Base-by-base conservation (phyloP, 2,113 vertebrate genomes). In the Cebus imitator region DNA sequence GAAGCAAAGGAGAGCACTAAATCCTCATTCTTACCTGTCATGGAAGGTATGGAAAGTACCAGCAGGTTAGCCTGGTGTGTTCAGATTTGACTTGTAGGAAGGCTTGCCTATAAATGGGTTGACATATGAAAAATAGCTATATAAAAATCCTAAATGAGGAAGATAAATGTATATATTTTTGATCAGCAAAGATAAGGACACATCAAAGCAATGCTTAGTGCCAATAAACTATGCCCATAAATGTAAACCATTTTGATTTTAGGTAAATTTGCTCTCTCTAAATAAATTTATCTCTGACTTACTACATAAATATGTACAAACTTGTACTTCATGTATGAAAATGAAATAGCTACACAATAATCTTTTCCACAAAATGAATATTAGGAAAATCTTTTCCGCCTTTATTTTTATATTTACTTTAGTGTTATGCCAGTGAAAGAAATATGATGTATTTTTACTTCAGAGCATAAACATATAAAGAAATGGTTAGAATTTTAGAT, bases 251-350 rank as follows among this genome's bases (percentile, higher is more conserved):
- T 82, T 90, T 75, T 87, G 57, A 94, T 93, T 94, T 88, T 50
- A 91, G 73, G 88, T 91, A 91, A 94, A 91, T 88, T 91, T 64
- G 68, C 57, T 48, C 92, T 85, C 50, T 91, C 81, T 40, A 88
- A 95, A 87, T 81, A 94, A 92, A 87, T 95, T 86, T 75, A 89
- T 97, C 95, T 96, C 83, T 95, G 90, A 70, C 87, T 75, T 64
- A 40, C 35, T 88, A 10, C 20, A 89, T 95, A 96, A 96, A 95
- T 95, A 94, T 81, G 72, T 73, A 93, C 78, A 95, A 78, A 52
- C 25, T 57, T 94, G 9, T 37, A 66, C 58, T 94, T 76, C 89
- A 55, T 68, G 40, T 90, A 88, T 94, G 95, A 66, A 93, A 96
- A 90, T 75, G 25, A 97, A 94, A 52, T 50, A 76, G 21, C 40